phyloP scores from a whole-genome alignment of 2,888 invertebrate species.

The Hecatera dysodea region DNA sequence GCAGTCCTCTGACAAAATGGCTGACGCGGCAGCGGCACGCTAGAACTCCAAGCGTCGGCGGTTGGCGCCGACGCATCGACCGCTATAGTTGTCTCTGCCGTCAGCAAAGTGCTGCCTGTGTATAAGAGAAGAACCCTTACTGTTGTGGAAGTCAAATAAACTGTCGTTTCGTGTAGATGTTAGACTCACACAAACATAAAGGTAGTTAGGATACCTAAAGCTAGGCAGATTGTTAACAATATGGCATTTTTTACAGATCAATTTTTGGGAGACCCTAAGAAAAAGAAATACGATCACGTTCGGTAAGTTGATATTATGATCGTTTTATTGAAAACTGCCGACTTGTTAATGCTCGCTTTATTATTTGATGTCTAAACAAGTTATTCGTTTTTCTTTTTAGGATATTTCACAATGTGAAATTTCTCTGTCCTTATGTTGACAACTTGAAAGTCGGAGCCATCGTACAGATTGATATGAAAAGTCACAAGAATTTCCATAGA shows the following conservation, averaged over 20 bases:
- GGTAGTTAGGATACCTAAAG: too few relatives aligned
- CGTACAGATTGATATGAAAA: slow-evolving; percentile 74
- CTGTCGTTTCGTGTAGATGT: background rate
- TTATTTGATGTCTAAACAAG: background rate
- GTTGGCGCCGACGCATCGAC: too few relatives aligned
- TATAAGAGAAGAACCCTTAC: too few relatives aligned
- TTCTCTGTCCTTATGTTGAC: slow-evolving; percentile 79
- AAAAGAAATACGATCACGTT: slow-evolving; percentile 81
- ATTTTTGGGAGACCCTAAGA: slow-evolving; percentile 72
- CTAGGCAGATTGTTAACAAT: background rate
- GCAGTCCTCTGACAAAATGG: too few relatives aligned
- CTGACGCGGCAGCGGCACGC: too few relatives aligned
- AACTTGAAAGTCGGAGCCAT: slow-evolving; percentile 80
- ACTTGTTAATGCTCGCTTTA: background rate
- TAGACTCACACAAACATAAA: background rate
- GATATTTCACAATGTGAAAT: slow-evolving; percentile 83
- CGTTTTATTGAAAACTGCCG: background rate
- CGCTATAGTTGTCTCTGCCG: too few relatives aligned
- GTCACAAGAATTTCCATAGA: slow-evolving; percentile 75
- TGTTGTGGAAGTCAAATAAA: too few relatives aligned
- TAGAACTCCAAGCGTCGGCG: too few relatives aligned
- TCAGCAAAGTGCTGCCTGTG: too few relatives aligned
- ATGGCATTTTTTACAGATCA: slow-evolving; percentile 72
- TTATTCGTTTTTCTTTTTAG: slow-evolving; percentile 68
- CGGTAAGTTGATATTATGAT: slow-evolving; percentile 71